Base-by-base conservation (phyloP, 2,888 invertebrate genomes). In the Syrphus vitripennis region DNA sequence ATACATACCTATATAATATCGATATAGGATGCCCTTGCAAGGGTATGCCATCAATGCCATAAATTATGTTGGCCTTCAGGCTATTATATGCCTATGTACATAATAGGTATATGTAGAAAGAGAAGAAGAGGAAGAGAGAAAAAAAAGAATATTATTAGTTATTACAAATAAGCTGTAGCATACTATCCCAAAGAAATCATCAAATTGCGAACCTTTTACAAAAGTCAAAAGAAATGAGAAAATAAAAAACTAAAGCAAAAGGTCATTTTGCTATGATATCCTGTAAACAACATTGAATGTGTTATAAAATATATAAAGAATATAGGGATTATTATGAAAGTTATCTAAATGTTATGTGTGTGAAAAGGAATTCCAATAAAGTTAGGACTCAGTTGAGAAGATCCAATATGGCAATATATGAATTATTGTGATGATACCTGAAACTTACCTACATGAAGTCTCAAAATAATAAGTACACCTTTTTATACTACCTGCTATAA, bases 31-130 rank as follows among this genome's bases (percentile, higher is more conserved):
- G 70, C 81, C 82, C 61, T 78, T 77, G 72, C 74, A 78, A 86
- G 86, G 86, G 86, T 86, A 86, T 86, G 77, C 61, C 77, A n/a
- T n/a, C n/a, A 84, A 84, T 84, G 81, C 42, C 76, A 86, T 82
- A 86, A 86, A 86, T 82, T 86, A 86, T 86, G 80, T 76, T 76
- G 76, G 75, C 79, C 84, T 80, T 80, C 71, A 65, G 59, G 57
- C 40, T 50, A 70, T 71, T 63, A 63, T 76, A 53, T 76, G 71
- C 24, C 71, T 76, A 65, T 29, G n/a, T n/a, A n/a, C n/a, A 26
- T 40, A 24, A 10, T 37, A 37, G 16, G 19, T 19, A 37, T 12
- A 63, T 45, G 14, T 4, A n/a, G 48, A 48, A 12, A 48, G 14
- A 67, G 45, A 34, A 14, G 19, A 42, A 65, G 29, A 53, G 19